phyloP scores from a whole-genome alignment of 2,113 vertebrate genomes.

The Rhipidura dahli region DNA sequence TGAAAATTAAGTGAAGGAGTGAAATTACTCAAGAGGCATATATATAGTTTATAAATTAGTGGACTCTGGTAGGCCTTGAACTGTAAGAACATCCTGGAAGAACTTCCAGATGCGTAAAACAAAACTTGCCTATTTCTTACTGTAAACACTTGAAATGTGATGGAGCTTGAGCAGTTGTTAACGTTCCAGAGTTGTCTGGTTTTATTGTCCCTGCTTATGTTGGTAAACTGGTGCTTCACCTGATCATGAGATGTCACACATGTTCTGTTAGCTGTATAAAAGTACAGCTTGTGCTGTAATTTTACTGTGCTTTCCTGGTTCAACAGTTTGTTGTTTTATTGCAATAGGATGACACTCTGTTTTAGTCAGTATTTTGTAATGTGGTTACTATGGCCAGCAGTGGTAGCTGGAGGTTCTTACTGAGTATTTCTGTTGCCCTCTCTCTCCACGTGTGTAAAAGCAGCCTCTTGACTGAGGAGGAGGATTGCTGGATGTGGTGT shows the following conservation, averaged over 20 bases:
- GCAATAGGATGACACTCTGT: fast-evolving
- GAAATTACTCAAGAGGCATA: neutral
- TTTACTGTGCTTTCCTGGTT: neutral
- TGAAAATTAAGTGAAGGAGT: fast-evolving
- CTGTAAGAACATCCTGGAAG: neutral
- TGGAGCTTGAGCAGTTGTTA: neutral
- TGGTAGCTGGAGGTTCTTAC: neutral
- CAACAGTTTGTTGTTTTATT: neutral
- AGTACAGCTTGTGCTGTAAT: neutral
- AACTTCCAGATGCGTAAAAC: neutral
- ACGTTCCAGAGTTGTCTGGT: neutral
- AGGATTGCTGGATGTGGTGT: neutral
- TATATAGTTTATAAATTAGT: neutral
- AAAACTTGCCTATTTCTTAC: neutral
- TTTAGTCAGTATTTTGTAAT: neutral
- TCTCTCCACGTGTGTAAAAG: neutral
- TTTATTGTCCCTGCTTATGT: neutral
- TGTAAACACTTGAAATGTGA: neutral
- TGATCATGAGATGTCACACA: neutral
- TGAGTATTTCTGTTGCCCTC: neutral
- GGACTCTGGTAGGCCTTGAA: neutral
- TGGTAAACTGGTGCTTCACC: neutral
- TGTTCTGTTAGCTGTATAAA: neutral
- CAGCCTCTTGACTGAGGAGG: neutral
- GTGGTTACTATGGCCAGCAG: neutral